Percentiles rank a stretch among this genome's conserved stretches.
phyloP scores from a whole-genome alignment of 2,113 vertebrate species.

The Antigone vipio region DNA sequence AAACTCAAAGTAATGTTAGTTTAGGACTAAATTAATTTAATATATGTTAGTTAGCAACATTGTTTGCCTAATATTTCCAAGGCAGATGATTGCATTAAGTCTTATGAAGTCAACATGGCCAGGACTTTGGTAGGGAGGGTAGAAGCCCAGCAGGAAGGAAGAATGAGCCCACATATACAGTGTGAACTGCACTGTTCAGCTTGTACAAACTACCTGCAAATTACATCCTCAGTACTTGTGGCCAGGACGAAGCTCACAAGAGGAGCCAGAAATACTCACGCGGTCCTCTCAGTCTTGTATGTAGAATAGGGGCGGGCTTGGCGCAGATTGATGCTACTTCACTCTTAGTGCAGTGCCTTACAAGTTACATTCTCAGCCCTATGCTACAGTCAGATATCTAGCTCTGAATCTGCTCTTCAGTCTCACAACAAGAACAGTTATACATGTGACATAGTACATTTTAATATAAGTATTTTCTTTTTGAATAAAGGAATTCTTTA shows the following conservation, averaged over 20 bases:
- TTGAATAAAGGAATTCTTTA: not conserved
- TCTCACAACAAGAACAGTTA: not conserved
- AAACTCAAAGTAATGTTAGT: not conserved
- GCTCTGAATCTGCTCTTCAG: not conserved
- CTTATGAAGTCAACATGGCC: not conserved
- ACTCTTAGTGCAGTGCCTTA: not conserved
- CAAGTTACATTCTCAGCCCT: not conserved
- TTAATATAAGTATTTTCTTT: not conserved
- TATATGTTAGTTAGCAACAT: not conserved
- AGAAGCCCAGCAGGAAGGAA: not conserved
- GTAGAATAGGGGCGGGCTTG: not conserved
- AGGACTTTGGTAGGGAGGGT: not conserved
- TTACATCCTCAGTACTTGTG: not conserved
- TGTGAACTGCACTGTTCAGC: not conserved
- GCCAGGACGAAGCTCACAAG: not conserved
- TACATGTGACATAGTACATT: not conserved
- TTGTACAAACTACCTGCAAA: not conserved
- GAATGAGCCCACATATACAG: not conserved
- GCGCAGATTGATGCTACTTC: not conserved
- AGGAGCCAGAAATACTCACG: not conserved
- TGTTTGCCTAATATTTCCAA: not conserved
- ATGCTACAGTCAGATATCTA: not conserved
- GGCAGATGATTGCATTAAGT: not conserved
- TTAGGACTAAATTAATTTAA: not conserved
- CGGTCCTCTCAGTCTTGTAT: not conserved